These are phyloP conservation scores for Hesperia comma DNA, from an alignment of 2,888 invertebrate genomes.

Conservation along the genomic window DNA sequence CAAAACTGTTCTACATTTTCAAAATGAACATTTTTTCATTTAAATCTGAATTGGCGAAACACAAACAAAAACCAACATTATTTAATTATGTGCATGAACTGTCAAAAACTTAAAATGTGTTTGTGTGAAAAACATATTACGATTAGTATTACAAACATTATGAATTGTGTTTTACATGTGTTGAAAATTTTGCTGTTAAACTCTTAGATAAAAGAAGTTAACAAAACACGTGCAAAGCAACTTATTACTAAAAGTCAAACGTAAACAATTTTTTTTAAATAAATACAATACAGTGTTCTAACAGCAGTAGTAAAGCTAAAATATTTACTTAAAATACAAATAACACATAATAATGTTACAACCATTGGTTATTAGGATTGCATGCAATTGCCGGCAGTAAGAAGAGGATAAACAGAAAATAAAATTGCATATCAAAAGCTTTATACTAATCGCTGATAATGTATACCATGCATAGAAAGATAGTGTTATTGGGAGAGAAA, in stretches of 20 bases:
- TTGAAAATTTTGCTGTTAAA: not conserved
- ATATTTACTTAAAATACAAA: slow-evolving; percentile 22
- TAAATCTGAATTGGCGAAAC: slow-evolving; percentile 12
- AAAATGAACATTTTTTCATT: slow-evolving; percentile 13
- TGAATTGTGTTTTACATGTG: not conserved
- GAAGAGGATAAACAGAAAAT: slow-evolving; percentile 22
- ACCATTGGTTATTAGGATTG: slow-evolving; percentile 37
- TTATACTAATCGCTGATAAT: slow-evolving; percentile 39
- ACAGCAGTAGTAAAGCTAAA: slow-evolving; percentile 13
- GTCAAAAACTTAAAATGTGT: slow-evolving; percentile 10
- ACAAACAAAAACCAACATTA: not conserved
- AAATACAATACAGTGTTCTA: slow-evolving; percentile 32
- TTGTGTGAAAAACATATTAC: not conserved
- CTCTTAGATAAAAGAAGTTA: not conserved
- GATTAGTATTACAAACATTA: not conserved
- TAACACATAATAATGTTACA: slow-evolving; percentile 5
- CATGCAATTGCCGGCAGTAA: slow-evolving; percentile 53
- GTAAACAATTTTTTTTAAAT: slow-evolving; percentile 13
- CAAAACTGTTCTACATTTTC: slow-evolving; percentile 23
- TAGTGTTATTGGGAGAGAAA: slow-evolving; percentile 80
- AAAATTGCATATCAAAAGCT: slow-evolving; percentile 50
- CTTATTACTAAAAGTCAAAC: slow-evolving; percentile 9
- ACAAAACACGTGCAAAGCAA: slow-evolving; percentile 39
- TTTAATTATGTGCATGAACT: slow-evolving; percentile 21
- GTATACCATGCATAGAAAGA: slow-evolving; percentile 76